Percentiles rank a stretch among this genome's conserved stretches.
phyloP scores from a whole-genome alignment of 2,113 vertebrate species.

The Sula dactylatra region DNA sequence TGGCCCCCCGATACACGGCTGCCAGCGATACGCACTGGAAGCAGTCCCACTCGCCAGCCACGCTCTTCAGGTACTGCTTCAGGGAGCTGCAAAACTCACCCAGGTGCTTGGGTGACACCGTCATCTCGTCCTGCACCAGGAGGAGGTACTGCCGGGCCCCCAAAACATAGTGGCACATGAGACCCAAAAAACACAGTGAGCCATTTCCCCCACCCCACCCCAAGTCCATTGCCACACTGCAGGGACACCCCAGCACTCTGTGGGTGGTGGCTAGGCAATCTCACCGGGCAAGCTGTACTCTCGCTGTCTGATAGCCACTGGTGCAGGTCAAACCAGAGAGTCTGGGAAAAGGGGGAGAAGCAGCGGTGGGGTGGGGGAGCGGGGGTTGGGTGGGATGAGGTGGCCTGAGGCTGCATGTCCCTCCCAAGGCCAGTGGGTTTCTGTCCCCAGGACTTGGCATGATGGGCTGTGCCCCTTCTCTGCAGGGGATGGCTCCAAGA shows the following conservation, averaged over 20 bases:
- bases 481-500: rapidly evolving
- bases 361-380: too few species aligned
- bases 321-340: slow-evolving; percentile 95
- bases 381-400: too few species aligned
- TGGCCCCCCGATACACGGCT: rapidly evolving
- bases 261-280: background rate
- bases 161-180: background rate
- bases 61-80: slow-evolving; percentile 92
- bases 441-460: background rate
- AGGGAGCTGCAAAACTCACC: slow-evolving; percentile 88
- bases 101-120: slow-evolving; percentile 88
- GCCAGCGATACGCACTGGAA: slow-evolving; percentile 85
- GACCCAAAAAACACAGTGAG: rapidly evolving
- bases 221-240: rapidly evolving
- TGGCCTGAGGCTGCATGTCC: background rate
- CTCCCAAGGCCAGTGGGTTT: background rate
- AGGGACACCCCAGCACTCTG: background rate
- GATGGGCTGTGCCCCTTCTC: background rate
- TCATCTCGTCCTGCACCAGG: slow-evolving; percentile 93
- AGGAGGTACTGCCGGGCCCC: slow-evolving; percentile 80
- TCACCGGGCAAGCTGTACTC: slow-evolving; percentile 85
- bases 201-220: too few species aligned
- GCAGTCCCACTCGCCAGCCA: slow-evolving; percentile 84
- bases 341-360: slow-evolving; percentile 72
- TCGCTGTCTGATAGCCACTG: slow-evolving; percentile 92